phyloP scores from a whole-genome alignment of 1,140 invertebrate species.

The Diabrotica undecimpunctata region DNA sequence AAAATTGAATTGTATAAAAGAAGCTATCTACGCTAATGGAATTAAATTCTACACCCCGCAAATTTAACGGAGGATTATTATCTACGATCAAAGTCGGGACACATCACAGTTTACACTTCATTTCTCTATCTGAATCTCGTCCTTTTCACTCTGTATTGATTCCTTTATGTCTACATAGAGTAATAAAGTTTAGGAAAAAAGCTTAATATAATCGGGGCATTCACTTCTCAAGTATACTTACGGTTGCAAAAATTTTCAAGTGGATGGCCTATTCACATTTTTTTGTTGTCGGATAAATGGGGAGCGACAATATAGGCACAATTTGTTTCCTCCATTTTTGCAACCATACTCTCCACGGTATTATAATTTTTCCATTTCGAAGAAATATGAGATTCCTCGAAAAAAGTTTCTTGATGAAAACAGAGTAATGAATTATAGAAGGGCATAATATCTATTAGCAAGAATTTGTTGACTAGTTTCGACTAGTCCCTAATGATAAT shows the following conservation, averaged over 20 bases:
- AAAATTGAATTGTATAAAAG: too few relatives aligned
- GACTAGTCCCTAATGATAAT: too few relatives aligned
- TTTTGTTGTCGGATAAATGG: neutral
- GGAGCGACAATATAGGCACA: neutral
- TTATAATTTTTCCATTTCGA: slow-evolving; percentile 3
- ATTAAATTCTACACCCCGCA: slow-evolving; percentile 24
- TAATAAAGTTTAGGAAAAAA: slow-evolving; percentile 16
- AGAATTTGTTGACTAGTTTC: too few relatives aligned
- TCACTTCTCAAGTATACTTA: slow-evolving; percentile 2
- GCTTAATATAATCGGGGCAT: slow-evolving; percentile 11
- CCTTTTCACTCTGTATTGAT: slow-evolving; percentile 24
- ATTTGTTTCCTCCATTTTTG: neutral
- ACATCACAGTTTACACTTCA: slow-evolving; percentile 33
- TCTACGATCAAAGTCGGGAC: slow-evolving; percentile 31
- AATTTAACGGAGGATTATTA: slow-evolving; percentile 28
- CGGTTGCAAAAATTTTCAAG: slow-evolving; percentile 4
- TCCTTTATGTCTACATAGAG: slow-evolving; percentile 21
- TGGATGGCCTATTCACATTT: slow-evolving; percentile 10
- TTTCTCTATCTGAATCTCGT: slow-evolving; percentile 32
- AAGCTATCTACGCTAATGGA: slow-evolving; percentile 17
- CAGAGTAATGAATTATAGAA: too few relatives aligned
- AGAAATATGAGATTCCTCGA: neutral
- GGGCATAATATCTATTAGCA: too few relatives aligned
- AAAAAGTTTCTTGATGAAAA: neutral
- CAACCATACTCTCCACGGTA: neutral